phyloP scores from a whole-genome alignment of 2,888 invertebrate species.

The Ormia ochracea region DNA sequence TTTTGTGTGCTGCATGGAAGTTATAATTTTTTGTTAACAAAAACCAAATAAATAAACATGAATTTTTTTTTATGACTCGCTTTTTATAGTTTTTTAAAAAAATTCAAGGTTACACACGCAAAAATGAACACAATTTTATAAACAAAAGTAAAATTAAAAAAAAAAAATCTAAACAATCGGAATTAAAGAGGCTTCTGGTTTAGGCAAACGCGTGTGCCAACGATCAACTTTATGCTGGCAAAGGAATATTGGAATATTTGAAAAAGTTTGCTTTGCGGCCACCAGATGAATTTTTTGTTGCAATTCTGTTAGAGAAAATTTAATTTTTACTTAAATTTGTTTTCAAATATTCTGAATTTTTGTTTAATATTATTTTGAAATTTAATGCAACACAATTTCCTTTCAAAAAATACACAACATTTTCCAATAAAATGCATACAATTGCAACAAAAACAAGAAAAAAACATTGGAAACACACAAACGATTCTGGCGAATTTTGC shows the following conservation, averaged over 20 bases:
- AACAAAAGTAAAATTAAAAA: neutral
- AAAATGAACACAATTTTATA: neutral
- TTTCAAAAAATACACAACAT: neutral
- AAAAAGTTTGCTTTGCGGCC: neutral
- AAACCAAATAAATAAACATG: slow-evolving; percentile 12
- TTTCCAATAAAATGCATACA: slow-evolving; percentile 2
- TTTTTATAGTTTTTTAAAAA: slow-evolving; percentile 32
- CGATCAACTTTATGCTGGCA: neutral
- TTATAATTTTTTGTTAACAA: neutral
- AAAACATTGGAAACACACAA: neutral
- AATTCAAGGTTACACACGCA: slow-evolving; percentile 59
- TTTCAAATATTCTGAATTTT: neutral
- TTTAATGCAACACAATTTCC: slow-evolving; percentile 26
- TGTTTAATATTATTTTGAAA: slow-evolving; percentile 19
- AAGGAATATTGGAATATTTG: neutral
- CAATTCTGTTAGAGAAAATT: neutral
- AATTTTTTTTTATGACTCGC: slow-evolving; percentile 16
- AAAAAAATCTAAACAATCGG: neutral
- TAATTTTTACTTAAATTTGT: neutral
- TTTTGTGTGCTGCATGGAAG: neutral
- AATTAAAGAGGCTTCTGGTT: neutral
- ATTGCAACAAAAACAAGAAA: neutral
- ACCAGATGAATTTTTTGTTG: neutral
- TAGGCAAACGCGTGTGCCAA: slow-evolving; percentile 13
- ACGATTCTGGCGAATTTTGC: slow-evolving; percentile 11